These are phyloP conservation scores for Thysanoteuthis rhombus DNA, from an alignment of 2,888 invertebrate genomes.

Conservation along the genomic window DNA sequence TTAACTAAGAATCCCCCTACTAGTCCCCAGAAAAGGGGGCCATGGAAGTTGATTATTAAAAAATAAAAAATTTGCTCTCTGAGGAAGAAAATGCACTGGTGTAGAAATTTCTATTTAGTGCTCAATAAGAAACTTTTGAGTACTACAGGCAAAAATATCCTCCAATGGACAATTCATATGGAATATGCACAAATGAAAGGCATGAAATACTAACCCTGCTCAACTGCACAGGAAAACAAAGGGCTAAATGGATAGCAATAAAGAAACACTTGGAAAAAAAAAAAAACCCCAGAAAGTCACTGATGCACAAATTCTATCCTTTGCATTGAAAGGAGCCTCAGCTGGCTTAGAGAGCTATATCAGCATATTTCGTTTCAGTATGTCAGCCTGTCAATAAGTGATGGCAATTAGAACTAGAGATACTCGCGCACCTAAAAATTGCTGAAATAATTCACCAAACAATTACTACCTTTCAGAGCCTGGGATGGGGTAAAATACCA, in stretches of 20 bases:
- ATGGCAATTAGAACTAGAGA: no score
- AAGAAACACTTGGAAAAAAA: neutral
- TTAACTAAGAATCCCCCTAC: neutral
- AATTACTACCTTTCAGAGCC: neutral
- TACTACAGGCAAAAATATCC: neutral
- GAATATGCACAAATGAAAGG: neutral
- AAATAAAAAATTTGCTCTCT: neutral
- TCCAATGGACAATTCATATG: neutral
- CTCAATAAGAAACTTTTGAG: neutral
- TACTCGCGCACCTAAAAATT: no score
- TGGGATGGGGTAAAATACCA: neutral
- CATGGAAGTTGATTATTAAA: neutral
- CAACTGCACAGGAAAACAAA: neutral
- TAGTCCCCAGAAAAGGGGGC: neutral
- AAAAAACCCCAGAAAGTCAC: no score
- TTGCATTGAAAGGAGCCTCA: no score
- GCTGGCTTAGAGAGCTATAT: no score
- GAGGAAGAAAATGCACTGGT: neutral
- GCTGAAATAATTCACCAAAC: neutral
- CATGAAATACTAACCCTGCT: neutral
- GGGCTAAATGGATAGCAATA: neutral
- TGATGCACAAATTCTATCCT: no score
- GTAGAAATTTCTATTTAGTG: neutral
- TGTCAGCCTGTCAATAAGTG: no score
- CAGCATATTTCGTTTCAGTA: no score